Percentiles rank a stretch among this genome's conserved stretches.
Conservation (phyloP, 2,888 invertebrate genomes). For the Drosophila lacicola region DNA sequence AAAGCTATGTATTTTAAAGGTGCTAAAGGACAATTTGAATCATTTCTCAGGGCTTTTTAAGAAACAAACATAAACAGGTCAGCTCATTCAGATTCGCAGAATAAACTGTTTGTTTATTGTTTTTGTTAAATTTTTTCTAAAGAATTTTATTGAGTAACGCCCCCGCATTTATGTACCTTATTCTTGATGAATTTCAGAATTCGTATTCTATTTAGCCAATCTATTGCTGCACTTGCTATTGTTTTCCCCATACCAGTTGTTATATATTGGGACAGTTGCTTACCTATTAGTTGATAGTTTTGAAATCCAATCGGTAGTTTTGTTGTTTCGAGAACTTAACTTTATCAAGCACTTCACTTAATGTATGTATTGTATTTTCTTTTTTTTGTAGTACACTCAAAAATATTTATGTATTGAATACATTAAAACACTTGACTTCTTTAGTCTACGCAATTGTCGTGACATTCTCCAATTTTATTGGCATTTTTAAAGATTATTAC, state of each 20-base stretch:
- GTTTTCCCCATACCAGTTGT: not conserved
- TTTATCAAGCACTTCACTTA: conserved; percentile 44
- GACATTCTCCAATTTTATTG: conserved; percentile 39
- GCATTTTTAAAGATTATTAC: conserved; percentile 33
- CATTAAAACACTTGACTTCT: conserved; percentile 34
- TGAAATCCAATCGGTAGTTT: conserved; percentile 51
- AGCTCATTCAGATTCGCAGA: too few relatives aligned
- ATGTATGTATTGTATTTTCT: conserved; percentile 55
- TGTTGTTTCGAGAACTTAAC: conserved; percentile 7
- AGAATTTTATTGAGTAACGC: too few relatives aligned
- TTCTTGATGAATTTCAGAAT: too few relatives aligned
- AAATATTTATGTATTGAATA: conserved; percentile 34
- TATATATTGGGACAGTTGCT: conserved; percentile 15
- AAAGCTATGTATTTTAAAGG: conserved; percentile 12
- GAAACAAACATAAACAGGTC: not conserved
- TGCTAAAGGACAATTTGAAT: conserved; percentile 10
- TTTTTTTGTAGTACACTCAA: conserved; percentile 35
- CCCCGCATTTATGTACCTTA: too few relatives aligned
- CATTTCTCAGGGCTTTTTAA: not conserved
- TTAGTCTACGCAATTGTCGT: conserved; percentile 50
- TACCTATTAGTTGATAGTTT: conserved; percentile 39
- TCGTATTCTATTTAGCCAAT: not conserved
- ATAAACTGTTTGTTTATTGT: not conserved
- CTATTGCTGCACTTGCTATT: not conserved
- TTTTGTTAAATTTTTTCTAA: too few relatives aligned